Conservation (phyloP, 1,140 invertebrate genomes). For the Drosophila elegans region DNA sequence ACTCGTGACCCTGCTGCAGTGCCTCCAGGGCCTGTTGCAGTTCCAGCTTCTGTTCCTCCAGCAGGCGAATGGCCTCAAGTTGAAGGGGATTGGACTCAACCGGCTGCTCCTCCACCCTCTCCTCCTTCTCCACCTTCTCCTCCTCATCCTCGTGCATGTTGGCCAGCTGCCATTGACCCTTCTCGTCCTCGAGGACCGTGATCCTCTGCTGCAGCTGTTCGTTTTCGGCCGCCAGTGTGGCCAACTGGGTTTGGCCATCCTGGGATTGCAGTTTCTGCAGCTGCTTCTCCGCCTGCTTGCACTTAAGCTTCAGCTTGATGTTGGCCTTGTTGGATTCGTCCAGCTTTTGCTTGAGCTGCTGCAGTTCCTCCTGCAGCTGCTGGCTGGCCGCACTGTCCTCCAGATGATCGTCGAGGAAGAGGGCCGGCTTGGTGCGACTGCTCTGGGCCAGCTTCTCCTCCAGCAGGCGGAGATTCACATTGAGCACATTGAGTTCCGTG, state of each 20-base stretch:
- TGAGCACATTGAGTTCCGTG: slow-evolving; percentile 85
- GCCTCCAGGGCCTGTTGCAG: slow-evolving; percentile 60
- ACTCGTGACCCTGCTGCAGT: slow-evolving; percentile 56
- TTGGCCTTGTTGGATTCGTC: slow-evolving; percentile 92
- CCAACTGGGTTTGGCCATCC: slow-evolving; percentile 89
- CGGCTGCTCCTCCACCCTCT: too few relatives aligned
- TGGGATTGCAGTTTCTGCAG: slow-evolving; percentile 91
- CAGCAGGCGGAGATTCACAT: slow-evolving; percentile 85
- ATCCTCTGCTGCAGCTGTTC: slow-evolving; percentile 90
- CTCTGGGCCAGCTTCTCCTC: slow-evolving; percentile 85
- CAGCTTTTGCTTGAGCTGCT: slow-evolving; percentile 88
- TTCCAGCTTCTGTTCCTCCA: slow-evolving; percentile 78
- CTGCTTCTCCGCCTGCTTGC: slow-evolving; percentile 93
- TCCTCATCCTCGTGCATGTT: slow-evolving; percentile 52
- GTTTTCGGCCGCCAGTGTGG: slow-evolving; percentile 87
- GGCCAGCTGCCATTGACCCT: slow-evolving; percentile 92
- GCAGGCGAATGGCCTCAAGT: slow-evolving; percentile 63
- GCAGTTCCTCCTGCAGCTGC: slow-evolving; percentile 89
- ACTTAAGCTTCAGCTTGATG: slow-evolving; percentile 93
- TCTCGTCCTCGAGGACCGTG: slow-evolving; percentile 94
- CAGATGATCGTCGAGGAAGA: slow-evolving; percentile 67
- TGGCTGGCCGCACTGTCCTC: slow-evolving; percentile 86
- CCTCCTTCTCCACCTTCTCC: not conserved
- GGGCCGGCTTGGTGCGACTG: slow-evolving; percentile 72
- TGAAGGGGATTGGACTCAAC: slow-evolving; percentile 27